Evolutionary conservation across 2,888 invertebrate species (phyloP), one percentile per base, ranked within the genome.

Genomic region (Ophion ventricosus): DNA sequence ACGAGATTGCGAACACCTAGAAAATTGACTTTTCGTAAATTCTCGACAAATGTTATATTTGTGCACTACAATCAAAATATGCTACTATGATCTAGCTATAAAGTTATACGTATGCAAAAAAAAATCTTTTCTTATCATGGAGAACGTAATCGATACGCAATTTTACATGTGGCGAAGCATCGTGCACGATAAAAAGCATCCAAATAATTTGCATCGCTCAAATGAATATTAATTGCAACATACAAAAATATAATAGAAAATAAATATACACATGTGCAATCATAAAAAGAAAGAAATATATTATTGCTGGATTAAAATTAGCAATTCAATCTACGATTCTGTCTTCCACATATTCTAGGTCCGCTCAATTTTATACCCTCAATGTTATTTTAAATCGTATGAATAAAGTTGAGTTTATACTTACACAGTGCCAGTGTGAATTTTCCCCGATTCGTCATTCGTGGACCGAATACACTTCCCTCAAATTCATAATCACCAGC

Each of bases 341-440:
- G 17, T 17, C 17, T 17, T 49, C 49, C 4, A 11, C 49, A 3
- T 17, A 17, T 49, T 49, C 17, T 14, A 49, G 17, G 49, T 49
- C 17, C 49, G 2, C 49, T 49, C 49, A 17, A 49, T 14, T n/a
- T n/a, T 49, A 49, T 49, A 49, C 4, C 17, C 17, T 49, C 14
- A 49, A 49, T 49, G 17, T 29, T 29, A 4, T 66, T 61, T 25
- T 7, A n/a, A 40, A 25, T 40, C 2, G 8, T 25, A 7, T 26
- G 29, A 43, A 63, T 20, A 59, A 84, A 61, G 23, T n/a, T 29
- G 35, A 56, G 56, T 76, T 20, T 72, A 66, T 80, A 92, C 94
- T 93, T 91, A 94, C 96, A 96, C 54, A 97, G 93, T 0, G 96
- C 96, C 87, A 97, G 91, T 92, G 97, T 97, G 96, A 97, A 97